Evolutionary conservation across 2,797 vertebrate species (phyloP), one percentile per base, ranked within the genome.

Genomic region (Notolabrus celidotus): DNA sequence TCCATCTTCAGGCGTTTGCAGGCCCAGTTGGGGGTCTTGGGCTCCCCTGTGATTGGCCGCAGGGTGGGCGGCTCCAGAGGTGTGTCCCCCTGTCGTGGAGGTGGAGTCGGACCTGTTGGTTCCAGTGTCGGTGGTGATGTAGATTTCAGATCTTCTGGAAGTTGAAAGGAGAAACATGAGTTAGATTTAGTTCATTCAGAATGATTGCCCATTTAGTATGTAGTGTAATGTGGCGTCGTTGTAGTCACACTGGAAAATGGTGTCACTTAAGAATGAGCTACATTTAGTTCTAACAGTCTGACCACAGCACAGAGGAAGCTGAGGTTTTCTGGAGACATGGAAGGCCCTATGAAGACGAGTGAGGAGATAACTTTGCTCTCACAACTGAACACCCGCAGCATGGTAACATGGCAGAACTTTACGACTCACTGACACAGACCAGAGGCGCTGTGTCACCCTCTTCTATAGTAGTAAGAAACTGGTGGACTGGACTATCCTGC

Each of bases 31-130:
- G 91, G 84, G 65, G 92, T 80, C 82, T 85, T 93, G 72, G 88
- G 93, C 46, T 97, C 96, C 14, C 95, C 91, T 20, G 84, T 95
- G 90, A 99, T 96, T 50, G 97, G 97, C 85, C 96, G 95, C 84
- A 99, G 94, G 2, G 91, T 98, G 6, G 98, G 98, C 63, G 98
- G 98, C 16, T 98, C 97, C 77, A 96, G 94, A 59, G 94, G 94
- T 34, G 95, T 85, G 27, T 98, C 96, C 58, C 93, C 94, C 31
- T 92, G 95, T 1, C 96, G 95, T 29, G 97, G 92, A 58, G 95
- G 95, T 36, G 96, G 96, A 23, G 95, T 94, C 0, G 96, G 95
- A 74, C 96, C 96, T 0, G 97, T 98, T 36, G 96, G 98, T 86
- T 99, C 97, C 86, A 99, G 92, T 70, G 94, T 98, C 2, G 97